Percentiles rank a stretch among this genome's conserved stretches.
These are phyloP conservation scores for Apis dorsata DNA, from an alignment of 1,140 invertebrate species.

Conservation along the genomic window DNA sequence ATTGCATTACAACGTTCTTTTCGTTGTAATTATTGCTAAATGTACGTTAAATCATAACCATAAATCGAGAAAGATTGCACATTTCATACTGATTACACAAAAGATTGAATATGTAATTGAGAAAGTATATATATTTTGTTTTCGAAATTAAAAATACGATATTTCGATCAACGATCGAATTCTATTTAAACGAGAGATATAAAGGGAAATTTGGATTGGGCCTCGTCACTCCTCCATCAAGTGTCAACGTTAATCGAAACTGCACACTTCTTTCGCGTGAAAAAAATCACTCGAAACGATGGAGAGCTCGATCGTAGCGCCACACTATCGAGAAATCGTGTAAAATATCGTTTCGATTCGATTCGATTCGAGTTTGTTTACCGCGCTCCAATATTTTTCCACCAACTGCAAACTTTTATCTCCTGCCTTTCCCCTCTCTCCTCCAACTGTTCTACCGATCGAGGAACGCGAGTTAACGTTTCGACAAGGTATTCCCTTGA, in stretches of 20 bases:
- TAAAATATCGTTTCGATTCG: constrained; percentile 2
- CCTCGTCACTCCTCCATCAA: too few species aligned
- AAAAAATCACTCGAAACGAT: not conserved
- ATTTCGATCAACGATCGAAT: too few species aligned
- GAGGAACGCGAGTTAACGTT: not conserved
- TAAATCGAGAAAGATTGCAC: too few species aligned
- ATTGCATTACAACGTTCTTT: too few species aligned
- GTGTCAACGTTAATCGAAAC: constrained; percentile 10
- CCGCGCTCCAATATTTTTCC: not conserved
- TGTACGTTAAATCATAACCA: too few species aligned
- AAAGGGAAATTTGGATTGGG: too few species aligned
- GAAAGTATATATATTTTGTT: too few species aligned
- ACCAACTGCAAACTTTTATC: not conserved
- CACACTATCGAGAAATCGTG: not conserved
- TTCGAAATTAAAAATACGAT: too few species aligned
- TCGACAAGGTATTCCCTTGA: not conserved
- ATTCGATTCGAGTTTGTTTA: constrained; percentile 7
- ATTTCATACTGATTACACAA: too few species aligned
- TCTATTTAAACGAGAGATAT: too few species aligned
- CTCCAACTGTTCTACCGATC: not conserved
- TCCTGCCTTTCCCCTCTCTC: not conserved
- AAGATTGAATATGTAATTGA: too few species aligned
- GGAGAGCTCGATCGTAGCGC: not conserved
- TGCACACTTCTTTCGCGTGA: not conserved
- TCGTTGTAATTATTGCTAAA: too few species aligned